Base-by-base conservation (phyloP, 2,888 invertebrate species). In the Lithophane semibrunnea region DNA sequence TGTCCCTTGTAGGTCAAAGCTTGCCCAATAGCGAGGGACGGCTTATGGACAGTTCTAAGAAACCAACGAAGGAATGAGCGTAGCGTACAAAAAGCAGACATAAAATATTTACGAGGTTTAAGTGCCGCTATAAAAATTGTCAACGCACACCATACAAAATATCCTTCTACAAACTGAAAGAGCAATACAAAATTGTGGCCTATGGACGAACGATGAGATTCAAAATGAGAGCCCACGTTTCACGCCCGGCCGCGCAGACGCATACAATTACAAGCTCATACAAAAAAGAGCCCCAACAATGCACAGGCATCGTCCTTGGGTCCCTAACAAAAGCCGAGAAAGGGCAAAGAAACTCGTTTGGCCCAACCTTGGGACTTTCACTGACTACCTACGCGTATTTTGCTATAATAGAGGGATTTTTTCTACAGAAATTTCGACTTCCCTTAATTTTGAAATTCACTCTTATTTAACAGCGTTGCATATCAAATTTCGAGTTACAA, bases 331-430 rank as follows among this genome's bases (percentile, higher is more conserved):
- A 96, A 96, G 95, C 95, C 92, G 94, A 95, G 96, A 95, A 96
- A 96, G 96, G 96, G 96, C 96, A 96, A 93, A 94, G 94, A 94
- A 96, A 96, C 96, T 94, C 93, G 96, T 96, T 96, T 94, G 88
- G 89, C 85, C 90, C 93, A 95, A 94, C 95, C 95, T 96, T 94
- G 95, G 92, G 92, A 96, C 96, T 96, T 96, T 96, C 96, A 96
- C 96, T 96, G 92, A 90, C 94, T 95, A 94, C 94, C 95, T 95
- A 95, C 94, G 92, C 92, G 90, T 90, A 91, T 94, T 94, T 94
- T 91, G 91, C 91, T 91, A 90, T 79, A 80, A 79, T 79, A 80
- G 81, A 77, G 71, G 69, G 69, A 7, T 61, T 79, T 78, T 89
- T 85, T 85, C 37, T 77, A 68, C 42, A 65, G 60, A 54, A 79